Evolutionary conservation across 2,888 invertebrate genomes (phyloP).

Genomic region (Pyrochroa serraticornis): DNA sequence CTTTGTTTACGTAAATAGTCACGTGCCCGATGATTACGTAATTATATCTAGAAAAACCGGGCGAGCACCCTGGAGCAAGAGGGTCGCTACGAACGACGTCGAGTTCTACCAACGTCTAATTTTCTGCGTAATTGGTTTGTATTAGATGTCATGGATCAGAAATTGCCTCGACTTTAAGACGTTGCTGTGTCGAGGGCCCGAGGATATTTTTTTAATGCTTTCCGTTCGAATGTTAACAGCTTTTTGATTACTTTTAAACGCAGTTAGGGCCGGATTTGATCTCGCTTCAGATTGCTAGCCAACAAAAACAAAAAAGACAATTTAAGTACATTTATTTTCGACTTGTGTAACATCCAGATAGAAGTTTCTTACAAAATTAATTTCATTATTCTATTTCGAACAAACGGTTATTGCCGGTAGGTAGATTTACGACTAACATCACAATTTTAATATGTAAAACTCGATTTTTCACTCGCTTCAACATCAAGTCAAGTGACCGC

Average conservation of each 20-base stretch:
- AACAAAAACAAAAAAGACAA: not conserved
- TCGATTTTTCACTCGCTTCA: conserved; percentile 6
- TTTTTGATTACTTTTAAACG: conserved; percentile 36
- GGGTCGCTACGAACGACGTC: conserved; percentile 10
- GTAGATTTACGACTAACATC: conserved; percentile 21
- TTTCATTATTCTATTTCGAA: conserved; percentile 1
- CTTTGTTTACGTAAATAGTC: not conserved
- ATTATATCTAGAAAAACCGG: conserved; percentile 9
- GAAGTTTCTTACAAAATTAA: conserved; percentile 21
- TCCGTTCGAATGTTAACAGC: conserved; percentile 31
- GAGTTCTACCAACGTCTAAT: conserved; percentile 27
- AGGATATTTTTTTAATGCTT: conserved; percentile 22
- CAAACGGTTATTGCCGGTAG: no score
- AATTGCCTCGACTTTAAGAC: conserved; percentile 17
- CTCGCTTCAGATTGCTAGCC: not conserved
- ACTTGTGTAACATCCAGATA: conserved; percentile 11
- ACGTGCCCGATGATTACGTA: not conserved
- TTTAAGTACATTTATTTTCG: conserved; percentile 23
- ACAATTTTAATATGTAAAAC: conserved; percentile 11
- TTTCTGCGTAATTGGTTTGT: conserved; percentile 33
- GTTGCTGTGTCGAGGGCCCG: conserved; percentile 9
- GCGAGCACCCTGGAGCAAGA: not conserved
- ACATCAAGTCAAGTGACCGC: conserved; percentile 16
- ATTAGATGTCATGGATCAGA: conserved; percentile 18
- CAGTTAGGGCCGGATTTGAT: conserved; percentile 28